Base-by-base conservation (phyloP, 2,888 invertebrate species). In the Pogonocherus hispidulus region DNA sequence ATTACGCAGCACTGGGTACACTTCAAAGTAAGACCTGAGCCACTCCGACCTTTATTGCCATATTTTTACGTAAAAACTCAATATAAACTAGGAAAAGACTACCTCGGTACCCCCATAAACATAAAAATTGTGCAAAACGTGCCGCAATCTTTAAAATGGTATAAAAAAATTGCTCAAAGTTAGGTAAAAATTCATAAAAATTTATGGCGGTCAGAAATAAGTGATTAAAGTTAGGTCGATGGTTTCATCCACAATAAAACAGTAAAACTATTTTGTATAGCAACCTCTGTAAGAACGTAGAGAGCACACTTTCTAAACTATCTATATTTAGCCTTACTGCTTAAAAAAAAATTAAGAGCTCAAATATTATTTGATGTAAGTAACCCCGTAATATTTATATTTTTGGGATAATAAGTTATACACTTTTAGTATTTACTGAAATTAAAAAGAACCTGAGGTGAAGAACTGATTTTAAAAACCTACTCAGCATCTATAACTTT, bases 41-140 rank as follows among this genome's bases (percentile, higher is more conserved):
- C 4, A n/a, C 11, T n/a, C 47, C 47, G 18, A 14, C 9, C 23
- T 23, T 14, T 52, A 52, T 52, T 52, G 32, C 32, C 32, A 32
- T 32, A 32, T 52, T 52, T 52, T 52, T 52, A 52, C n/a, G 32
- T 18, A 52, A 52, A 52, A 52, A 16, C 18, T 14, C 16, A 14
- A 51, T 27, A 51, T 23, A 27, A 23, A 27, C 23, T 6, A 51
- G 14, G 8, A 23, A 27, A 27, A 52, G 27, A 5, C 52, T 6
- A 27, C 16, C 8, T 4, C 18, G 32, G n/a, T 32, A 1, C 27
- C 6, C 0, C 8, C 52, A 32, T 52, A 52, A 52, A 52, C 18
- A 11, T 32, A 52, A 32, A 52, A 52, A 52, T 27, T 27, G 32
- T 20, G 23, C 23, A 51, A 51, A 41, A 51, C 27, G 23, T 27